Evolutionary conservation across 2,888 invertebrate species (phyloP), one percentile per base, ranked within the genome.

Genomic region (Pammene aurita): DNA sequence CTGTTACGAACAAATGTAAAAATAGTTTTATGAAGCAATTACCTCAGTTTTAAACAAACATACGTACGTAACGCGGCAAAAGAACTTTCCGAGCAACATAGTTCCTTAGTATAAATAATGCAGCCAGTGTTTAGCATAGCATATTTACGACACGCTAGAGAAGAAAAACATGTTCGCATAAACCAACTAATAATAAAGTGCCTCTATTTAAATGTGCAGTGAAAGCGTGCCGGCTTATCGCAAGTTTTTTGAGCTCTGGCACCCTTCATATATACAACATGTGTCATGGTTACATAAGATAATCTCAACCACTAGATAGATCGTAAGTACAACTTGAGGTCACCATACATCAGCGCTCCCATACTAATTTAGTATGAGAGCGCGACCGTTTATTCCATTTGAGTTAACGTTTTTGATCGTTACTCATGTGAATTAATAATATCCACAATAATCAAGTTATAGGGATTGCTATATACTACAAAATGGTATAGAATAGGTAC

Each of bases 151-250:
- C 68, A 68, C 54, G 68, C 58, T 64, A 64, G 50, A 68, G 68
- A 68, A 68, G 68, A 68, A 64, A 64, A 68, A 68, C 68, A 68
- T 64, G 64, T 64, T 64, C 58, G 54, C 64, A 58, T 64, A 68
- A 68, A 68, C 64, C 52, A 64, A 68, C 64, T 68, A 68, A 68
- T 68, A 68, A 68, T 68, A 68, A 68, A 68, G 64, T 68, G 58
- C 58, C 68, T 64, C 58, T 52, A 64, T 68, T 68, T 68, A 64
- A 68, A 63, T 60, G 52, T 68, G 64, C 52, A 63, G 60, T 35
- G 38, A 52, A 34, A 55, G 44, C 10, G 58, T 13, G 48, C 54
- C 56, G 50, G 54, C 58, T 58, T 68, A 64, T 52, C 52, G 57
- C 46, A 11, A 52, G 46, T 44, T 68, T 50, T 52, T 58, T 7